Evolutionary conservation across 2,797 vertebrate genomes (phyloP).

Genomic region (Sebastes trivittatus): DNA sequence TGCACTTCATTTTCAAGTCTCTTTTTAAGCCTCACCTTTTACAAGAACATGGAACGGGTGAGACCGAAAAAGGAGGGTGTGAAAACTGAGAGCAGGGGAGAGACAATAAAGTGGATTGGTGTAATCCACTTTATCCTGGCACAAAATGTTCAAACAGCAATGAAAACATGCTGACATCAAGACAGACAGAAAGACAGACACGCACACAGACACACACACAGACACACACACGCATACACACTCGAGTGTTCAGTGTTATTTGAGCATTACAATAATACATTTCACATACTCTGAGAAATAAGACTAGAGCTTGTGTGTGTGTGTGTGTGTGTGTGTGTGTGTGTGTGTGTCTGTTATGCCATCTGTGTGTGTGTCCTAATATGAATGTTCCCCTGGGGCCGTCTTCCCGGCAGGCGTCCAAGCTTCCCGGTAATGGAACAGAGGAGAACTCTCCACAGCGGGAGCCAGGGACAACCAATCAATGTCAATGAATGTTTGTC

Average conservation of each 20-base stretch:
- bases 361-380: conserved; percentile 3
- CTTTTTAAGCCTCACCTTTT: conserved; percentile 3
- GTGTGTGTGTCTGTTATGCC: neutral
- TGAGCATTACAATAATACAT: neutral
- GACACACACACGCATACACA: neutral
- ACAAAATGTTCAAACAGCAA: conserved; percentile 58
- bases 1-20: neutral
- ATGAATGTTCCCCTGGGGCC: conserved; percentile 42
- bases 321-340: neutral
- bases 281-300: neutral
- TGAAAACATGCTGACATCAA: conserved; percentile 39
- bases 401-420: conserved; percentile 58
- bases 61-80: conserved; percentile 2
- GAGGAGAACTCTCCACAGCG: conserved; percentile 46
- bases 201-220: neutral
- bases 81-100: neutral
- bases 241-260: neutral
- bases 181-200: neutral
- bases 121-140: conserved; percentile 64
- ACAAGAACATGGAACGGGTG: neutral
- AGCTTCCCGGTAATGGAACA: conserved; percentile 64
- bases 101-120: conserved; percentile 57
- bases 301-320: neutral
- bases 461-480: conserved; percentile 58
- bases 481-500: conserved; percentile 49